A percentile compares a stretch with the other conserved stretches of the same genome.
Evolutionary conservation across 92 coral and sea anemone genomes (phyloP).

Genomic region (Umimayanthus chanpuru): DNA sequence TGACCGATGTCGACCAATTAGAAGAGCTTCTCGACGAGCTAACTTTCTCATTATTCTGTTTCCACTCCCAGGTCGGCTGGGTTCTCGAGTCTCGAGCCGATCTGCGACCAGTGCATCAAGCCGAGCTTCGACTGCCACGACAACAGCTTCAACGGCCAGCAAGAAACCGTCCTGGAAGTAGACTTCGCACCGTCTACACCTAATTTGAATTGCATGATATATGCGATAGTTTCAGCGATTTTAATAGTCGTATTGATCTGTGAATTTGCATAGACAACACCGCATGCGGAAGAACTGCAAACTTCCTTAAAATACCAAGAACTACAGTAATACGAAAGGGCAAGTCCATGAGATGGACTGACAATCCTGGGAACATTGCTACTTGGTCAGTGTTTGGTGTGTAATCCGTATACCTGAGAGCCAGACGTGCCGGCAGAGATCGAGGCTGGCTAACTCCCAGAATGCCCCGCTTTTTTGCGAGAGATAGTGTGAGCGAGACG

Average conservation of each 20-base stretch:
- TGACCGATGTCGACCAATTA: too few relatives aligned
- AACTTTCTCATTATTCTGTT: neutral
- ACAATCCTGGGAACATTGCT: neutral
- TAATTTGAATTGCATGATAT: conserved; percentile 1
- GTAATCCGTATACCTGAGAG: neutral
- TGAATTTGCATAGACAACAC: too few relatives aligned
- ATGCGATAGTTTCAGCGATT: neutral
- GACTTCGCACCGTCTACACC: neutral
- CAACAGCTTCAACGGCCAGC: conserved; percentile 73
- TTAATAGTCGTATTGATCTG: too few relatives aligned
- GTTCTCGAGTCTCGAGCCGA: conserved; percentile 91
- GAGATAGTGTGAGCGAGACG: too few relatives aligned
- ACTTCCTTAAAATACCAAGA: too few relatives aligned
- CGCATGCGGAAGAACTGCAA: too few relatives aligned
- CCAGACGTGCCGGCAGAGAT: neutral
- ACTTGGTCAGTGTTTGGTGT: neutral
- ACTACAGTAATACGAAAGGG: neutral
- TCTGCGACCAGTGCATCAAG: conserved; percentile 85
- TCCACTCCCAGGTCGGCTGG: conserved; percentile 75
- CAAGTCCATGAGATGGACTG: neutral
- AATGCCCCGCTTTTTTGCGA: too few relatives aligned
- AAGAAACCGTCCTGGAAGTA: conserved; percentile 90
- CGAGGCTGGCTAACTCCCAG: neutral
- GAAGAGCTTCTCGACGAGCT: neutral
- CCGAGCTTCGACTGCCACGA: conserved; percentile 69